Base-by-base conservation (phyloP, 2,888 invertebrate species). In the Trachelus tabidus region DNA sequence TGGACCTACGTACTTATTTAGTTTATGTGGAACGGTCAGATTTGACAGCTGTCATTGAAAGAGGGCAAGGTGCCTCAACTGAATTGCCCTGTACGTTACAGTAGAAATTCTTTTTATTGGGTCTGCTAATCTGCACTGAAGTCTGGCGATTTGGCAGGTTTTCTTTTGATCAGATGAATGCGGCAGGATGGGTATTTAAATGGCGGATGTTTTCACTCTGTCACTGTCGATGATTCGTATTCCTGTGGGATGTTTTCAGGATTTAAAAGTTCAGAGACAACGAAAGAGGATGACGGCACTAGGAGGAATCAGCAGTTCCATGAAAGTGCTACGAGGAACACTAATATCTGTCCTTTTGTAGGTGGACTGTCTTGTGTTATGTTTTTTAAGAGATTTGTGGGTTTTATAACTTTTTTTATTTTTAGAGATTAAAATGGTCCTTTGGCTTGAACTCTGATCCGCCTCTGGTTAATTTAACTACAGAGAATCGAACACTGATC, bases 371-470 rank as follows among this genome's bases (percentile, higher is more conserved):
- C 9, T 56, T 23, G 9, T 1, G 6, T 23, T 56, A 23, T 23
- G 56, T 15, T 40, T 40, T 4, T 15, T 15, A 12, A 15, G 37
- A 12, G 4, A 15, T 15, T 15, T 40, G 4, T 6, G 15, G 15
- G 2, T n/a, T 33, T 30, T 69, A 30, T 33, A 69, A 15, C n/a
- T 15, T 68, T 74, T 73, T 75, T 31, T 30, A 30, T 69, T 87
- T 86, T 33, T 85, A 94, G 95, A 93, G 93, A 83, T 88, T 94
- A 12, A 91, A 93, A 56, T 95, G 95, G 95, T 93, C 94, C 69
- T 93, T 94, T 88, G 95, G 95, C 1, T 92, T 94, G 85, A 95
- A 94, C 86, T 87, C 93, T 1, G 92, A 92, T 80, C 93, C 93
- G 1, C 93, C 93, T 1, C 92, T 95, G 9, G 90, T 94, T 77